Evolutionary conservation across 1,140 invertebrate species (phyloP).

Genomic region (Temnothorax longispinosus): DNA sequence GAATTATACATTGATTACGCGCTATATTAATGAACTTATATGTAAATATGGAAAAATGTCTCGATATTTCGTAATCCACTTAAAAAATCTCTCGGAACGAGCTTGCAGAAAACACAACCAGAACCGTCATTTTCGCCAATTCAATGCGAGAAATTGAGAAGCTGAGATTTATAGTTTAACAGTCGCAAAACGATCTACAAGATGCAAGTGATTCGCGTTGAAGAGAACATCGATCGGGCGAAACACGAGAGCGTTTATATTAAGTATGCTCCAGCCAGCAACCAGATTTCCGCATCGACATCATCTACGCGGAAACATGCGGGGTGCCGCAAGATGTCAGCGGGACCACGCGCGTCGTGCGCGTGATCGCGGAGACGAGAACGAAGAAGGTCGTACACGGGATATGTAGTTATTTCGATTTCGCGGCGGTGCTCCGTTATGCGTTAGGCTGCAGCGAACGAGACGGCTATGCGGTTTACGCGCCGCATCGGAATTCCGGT

Average conservation of each 20-base stretch:
- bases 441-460: constrained; percentile 17
- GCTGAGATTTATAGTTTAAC: neutral
- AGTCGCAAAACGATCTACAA: neutral
- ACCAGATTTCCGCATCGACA: constrained; percentile 27
- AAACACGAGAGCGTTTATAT: neutral
- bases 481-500: constrained; percentile 46
- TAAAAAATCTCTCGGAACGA: neutral
- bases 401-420: constrained; percentile 54
- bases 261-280: neutral
- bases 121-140: neutral
- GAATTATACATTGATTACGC: neutral
- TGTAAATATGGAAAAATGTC: neutral
- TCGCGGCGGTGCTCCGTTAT: neutral
- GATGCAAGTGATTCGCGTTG: neutral
- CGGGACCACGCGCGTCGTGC: neutral
- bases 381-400: neutral
- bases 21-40: constrained; percentile 2
- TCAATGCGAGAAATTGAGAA: neutral
- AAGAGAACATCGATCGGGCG: neutral
- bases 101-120: neutral
- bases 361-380: neutral
- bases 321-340: constrained; percentile 33
- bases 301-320: constrained; percentile 6
- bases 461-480: constrained; percentile 47
- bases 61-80: no score